Evolutionary conservation across 2,797 vertebrate genomes (phyloP).

Genomic region (Mormyrus proboscirostris): DNA sequence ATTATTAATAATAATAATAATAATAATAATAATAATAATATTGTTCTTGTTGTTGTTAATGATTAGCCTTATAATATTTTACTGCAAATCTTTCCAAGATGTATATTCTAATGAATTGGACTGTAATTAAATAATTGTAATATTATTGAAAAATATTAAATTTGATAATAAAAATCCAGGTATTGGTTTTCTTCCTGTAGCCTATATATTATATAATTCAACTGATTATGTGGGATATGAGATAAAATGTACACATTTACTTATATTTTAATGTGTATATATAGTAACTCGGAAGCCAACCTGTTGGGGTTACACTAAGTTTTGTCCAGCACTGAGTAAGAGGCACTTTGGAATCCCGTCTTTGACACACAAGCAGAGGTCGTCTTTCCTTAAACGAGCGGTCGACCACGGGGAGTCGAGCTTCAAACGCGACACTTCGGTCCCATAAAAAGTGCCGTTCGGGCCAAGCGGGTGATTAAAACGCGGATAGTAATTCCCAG

Average conservation of each 20-base stretch:
- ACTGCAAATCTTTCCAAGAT: background rate
- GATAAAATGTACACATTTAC: background rate
- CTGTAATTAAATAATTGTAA: background rate
- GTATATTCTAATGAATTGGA: background rate
- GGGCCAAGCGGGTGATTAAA: conserved; percentile 7
- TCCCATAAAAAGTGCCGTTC: background rate
- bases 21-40: background rate
- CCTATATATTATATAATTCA: background rate
- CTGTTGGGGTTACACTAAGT: background rate
- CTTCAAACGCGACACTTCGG: background rate
- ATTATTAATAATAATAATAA: background rate
- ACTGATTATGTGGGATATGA: background rate
- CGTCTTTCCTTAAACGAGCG: conserved; percentile 11
- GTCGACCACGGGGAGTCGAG: background rate
- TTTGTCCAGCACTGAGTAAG: background rate
- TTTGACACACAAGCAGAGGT: conserved; percentile 32
- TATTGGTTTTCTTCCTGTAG: background rate
- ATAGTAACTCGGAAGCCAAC: background rate
- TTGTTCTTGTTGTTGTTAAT: background rate
- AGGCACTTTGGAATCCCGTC: conserved; percentile 16
- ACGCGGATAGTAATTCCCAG: conserved; percentile 41
- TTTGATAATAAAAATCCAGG: background rate
- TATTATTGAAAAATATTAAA: background rate
- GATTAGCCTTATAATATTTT: background rate
- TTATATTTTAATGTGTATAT: background rate